These are phyloP conservation scores for Danaus plexippus DNA, from an alignment of 1,140 invertebrate species.

Conservation along the genomic window DNA sequence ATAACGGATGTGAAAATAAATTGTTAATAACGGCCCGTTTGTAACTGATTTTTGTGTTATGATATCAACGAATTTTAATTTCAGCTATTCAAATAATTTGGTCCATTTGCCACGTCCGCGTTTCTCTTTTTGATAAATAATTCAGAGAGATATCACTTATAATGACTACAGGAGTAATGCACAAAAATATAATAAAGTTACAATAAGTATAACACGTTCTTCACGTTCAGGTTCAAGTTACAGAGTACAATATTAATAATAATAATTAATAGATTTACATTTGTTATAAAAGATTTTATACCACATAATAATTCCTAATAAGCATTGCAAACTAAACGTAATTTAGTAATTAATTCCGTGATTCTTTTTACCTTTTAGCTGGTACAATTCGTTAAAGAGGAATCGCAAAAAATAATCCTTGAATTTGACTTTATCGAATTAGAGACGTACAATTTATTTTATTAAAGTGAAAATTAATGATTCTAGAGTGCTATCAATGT, in stretches of 20 bases:
- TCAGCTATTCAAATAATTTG: constrained; percentile 10
- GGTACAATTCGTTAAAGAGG: neutral
- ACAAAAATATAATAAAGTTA: too few species aligned
- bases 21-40: constrained; percentile 4
- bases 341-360: neutral
- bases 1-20: too few species aligned
- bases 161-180: too few species aligned
- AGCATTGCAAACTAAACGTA: too few species aligned
- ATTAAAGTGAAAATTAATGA: constrained; percentile 38
- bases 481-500: constrained; percentile 35
- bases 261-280: too few species aligned
- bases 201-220: too few species aligned
- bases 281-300: too few species aligned
- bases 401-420: neutral
- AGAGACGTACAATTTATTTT: constrained; percentile 33
- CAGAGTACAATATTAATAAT: too few species aligned
- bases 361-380: neutral
- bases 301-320: too few species aligned
- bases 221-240: too few species aligned
- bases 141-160: constrained; percentile 2
- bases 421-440: constrained; percentile 10
- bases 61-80: constrained; percentile 7
- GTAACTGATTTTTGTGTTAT: constrained; percentile 5
- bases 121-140: neutral
- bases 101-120: constrained; percentile 7